phyloP scores from a whole-genome alignment of 1,140 invertebrate species.

The Araneus ventricosus region DNA sequence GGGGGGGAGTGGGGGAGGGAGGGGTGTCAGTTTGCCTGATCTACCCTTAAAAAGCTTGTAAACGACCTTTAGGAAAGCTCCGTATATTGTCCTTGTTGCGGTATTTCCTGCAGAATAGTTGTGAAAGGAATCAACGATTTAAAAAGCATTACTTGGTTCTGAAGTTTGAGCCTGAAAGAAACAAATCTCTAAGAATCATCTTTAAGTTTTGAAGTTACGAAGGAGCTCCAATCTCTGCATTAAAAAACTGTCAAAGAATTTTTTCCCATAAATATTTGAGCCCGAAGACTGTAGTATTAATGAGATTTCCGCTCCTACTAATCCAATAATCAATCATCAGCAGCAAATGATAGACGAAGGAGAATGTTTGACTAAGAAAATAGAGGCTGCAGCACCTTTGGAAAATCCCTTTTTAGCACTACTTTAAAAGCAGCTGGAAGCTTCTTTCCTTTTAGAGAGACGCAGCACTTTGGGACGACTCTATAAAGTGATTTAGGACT shows the following conservation, averaged over 20 bases:
- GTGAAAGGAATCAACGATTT: too few relatives aligned
- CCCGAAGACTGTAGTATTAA: neutral
- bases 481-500: neutral
- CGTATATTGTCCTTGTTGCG: neutral
- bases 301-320: neutral
- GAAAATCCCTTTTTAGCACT: neutral
- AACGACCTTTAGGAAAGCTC: neutral
- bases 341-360: neutral
- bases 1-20: too few relatives aligned
- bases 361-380: neutral
- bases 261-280: neutral
- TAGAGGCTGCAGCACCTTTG: neutral
- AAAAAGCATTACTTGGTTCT: neutral
- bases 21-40: too few relatives aligned
- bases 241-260: neutral
- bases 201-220: neutral
- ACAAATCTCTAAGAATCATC: neutral
- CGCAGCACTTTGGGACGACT: neutral
- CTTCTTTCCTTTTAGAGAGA: neutral
- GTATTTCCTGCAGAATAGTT: too few relatives aligned
- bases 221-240: neutral
- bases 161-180: neutral
- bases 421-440: neutral
- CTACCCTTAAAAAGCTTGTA: too few relatives aligned
- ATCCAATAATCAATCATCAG: slow-evolving; percentile 8